These are phyloP conservation scores for Ceraclea dissimilis DNA, from an alignment of 2,888 invertebrate species.

Conservation along the genomic window DNA sequence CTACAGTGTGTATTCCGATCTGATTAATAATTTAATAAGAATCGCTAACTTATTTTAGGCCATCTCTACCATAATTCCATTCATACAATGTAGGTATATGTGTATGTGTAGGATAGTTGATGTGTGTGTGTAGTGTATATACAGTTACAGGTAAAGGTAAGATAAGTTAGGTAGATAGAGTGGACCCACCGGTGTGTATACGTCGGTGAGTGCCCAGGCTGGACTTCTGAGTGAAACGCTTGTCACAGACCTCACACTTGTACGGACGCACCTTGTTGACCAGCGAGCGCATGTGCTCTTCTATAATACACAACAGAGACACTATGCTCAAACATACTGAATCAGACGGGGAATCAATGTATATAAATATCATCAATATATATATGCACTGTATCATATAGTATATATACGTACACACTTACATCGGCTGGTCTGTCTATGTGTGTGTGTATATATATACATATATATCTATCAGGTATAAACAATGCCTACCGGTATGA, in stretches of 20 bases:
- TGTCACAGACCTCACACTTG: conserved; percentile 70
- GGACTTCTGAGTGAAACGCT: conserved; percentile 77
- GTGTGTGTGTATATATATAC: neutral
- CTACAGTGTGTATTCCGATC: too few species aligned
- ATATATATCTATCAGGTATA: conserved; percentile 7
- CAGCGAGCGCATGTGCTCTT: conserved; percentile 55
- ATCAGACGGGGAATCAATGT: neutral
- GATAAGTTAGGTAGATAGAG: neutral
- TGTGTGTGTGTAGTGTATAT: neutral
- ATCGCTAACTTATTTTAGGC: neutral
- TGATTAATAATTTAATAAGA: too few species aligned
- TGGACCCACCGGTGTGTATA: conserved; percentile 64
- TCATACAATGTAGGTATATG: neutral
- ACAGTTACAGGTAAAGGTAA: conserved; percentile 15
- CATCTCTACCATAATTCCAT: neutral
- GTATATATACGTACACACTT: neutral
- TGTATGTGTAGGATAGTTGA: neutral
- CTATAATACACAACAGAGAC: conserved; percentile 49
- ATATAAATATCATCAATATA: neutral
- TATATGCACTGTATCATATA: too few species aligned
- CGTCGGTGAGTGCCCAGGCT: conserved; percentile 76
- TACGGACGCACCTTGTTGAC: conserved; percentile 55
- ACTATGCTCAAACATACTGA: conserved; percentile 36
- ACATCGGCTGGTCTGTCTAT: neutral
- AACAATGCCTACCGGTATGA: conserved; percentile 53